A percentile compares a stretch with the other conserved stretches of the same genome.
Conservation (phyloP, 2,888 invertebrate species). For the Drosophila atripex region DNA sequence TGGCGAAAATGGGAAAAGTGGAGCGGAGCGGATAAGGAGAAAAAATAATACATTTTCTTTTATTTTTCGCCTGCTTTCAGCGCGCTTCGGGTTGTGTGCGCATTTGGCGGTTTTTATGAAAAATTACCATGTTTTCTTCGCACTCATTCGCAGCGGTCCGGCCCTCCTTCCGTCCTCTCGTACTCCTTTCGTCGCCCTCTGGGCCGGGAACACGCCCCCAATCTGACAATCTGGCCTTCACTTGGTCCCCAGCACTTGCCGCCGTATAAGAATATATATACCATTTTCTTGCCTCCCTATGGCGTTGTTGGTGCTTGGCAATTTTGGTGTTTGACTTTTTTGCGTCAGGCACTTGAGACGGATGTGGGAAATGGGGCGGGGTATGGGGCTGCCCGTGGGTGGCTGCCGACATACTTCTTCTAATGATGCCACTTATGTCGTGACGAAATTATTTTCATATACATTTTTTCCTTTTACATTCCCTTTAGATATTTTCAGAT, state of each 20-base stretch:
- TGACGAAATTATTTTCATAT: constrained; percentile 76
- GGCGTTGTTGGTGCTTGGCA: constrained; percentile 57
- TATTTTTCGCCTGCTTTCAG: constrained; percentile 53
- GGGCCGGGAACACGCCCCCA: constrained; percentile 29
- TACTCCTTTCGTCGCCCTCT: background rate
- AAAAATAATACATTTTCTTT: constrained; percentile 42
- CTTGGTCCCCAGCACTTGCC: constrained; percentile 40
- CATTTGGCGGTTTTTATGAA: constrained; percentile 79
- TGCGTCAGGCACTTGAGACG: constrained; percentile 75
- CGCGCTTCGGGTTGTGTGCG: constrained; percentile 75
- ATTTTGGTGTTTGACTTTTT: constrained; percentile 75
- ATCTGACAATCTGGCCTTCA: constrained; percentile 34
- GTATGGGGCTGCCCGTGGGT: constrained; percentile 26
- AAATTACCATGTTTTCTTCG: constrained; percentile 78
- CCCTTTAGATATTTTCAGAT: constrained; percentile 19
- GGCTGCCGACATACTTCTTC: constrained; percentile 64
- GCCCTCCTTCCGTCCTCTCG: background rate
- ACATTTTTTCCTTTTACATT: constrained; percentile 48
- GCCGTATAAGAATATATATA: constrained; percentile 48
- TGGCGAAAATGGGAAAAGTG: background rate
- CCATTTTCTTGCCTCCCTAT: constrained; percentile 31
- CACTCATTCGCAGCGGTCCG: constrained; percentile 63
- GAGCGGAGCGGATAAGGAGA: constrained; percentile 2
- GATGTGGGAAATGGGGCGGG: background rate
- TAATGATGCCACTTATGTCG: constrained; percentile 80